Base-by-base conservation (phyloP, 2,113 vertebrate genomes). In the Gallinago jamesoni region DNA sequence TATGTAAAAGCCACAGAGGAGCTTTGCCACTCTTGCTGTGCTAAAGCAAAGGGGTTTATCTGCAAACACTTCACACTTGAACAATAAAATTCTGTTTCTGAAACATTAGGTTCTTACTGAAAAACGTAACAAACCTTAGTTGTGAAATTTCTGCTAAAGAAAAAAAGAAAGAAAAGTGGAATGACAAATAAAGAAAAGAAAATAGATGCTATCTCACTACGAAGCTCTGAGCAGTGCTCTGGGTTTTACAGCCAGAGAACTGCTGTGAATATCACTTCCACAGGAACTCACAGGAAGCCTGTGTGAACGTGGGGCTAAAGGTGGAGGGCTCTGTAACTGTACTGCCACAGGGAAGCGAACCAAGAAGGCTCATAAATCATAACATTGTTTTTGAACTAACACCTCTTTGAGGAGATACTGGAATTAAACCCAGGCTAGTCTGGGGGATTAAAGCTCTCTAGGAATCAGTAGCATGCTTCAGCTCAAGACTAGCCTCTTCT, bases 261-360 rank as follows among this genome's bases (percentile, higher is more conserved):
- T 37, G 27, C 31, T 50, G 35, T 69, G 19, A 73, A 45, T 28
- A 22, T 43, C 45, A 62, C 20, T 73, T 77, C 15, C 53, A 86
- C 28, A 69, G 50, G 31, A 87, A 50, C 41, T 55, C 37, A 41
- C 8, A 62, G 45, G 28, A 79, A 79, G n/a, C 37, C 35, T 73
- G 11, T 41, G 50, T 37, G 57, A 83, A 43, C 45, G 8, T 7
- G 14, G 27, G 56, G 47, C 8, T 86, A 45, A 39, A 30, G 60
- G 22, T 35, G 24, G 85, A 48, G 21, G 19, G n/a, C 56, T 77
- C 55, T 0, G 0, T 47, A 73, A 74, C 25, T 21, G 8, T 43
- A 55, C 12, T 63, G 23, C 45, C 25, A 83, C 14, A 86, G 33
- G 10, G 20, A 66, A 80, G 6, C 7, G n/a, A 90, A 74, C 16